Base-by-base conservation (phyloP, 2,797 vertebrate genomes). In the Eupleurogrammus muticus region DNA sequence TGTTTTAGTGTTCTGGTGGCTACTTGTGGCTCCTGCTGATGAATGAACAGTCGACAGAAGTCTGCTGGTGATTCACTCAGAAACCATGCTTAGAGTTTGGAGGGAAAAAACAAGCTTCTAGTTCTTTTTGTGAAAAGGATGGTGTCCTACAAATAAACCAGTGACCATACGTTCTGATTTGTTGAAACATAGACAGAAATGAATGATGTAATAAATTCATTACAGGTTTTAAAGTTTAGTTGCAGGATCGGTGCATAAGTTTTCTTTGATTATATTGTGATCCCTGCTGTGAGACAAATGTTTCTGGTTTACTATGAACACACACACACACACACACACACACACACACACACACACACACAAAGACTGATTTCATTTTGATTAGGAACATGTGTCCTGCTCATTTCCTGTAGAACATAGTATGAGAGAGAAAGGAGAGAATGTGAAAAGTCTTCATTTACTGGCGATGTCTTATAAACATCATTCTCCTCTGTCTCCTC, bases 361-460 rank as follows among this genome's bases (percentile, higher is more conserved):
- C 4, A 35, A 24, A 13, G 51, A 64, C 55, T 48, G 59, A 50
- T 57, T 79, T 76, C 42, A 55, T 58, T 51, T 60, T 66, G 63
- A 83, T 80, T 74, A 74, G 70, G 54, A 77, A 67, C 77, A 77
- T 80, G 54, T 70, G 65, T 79, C 53, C n/a, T 40, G 35, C 19
- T 75, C 60, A 69, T 48, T 75, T 73, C 60, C 65, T 78, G 63
- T 9, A 23, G 21, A 67, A 63, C 53, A 34, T 70, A 60, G 28
- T 7, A 44, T 56, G 35, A 64, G 21, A 46, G 20, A 54, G 7
- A 44, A 57, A 34, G 12, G 36, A 42, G 61, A 46, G 51, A 14
- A 14, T 14, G 8, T 20, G 50, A 47, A 46, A 70, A 35, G 32
- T 54, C 24, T 40, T 17, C 11, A 36, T 58, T 20, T 63, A 8